Conservation (phyloP, 64 coral and sea anemone genomes). For the Orbicella faveolata region DNA sequence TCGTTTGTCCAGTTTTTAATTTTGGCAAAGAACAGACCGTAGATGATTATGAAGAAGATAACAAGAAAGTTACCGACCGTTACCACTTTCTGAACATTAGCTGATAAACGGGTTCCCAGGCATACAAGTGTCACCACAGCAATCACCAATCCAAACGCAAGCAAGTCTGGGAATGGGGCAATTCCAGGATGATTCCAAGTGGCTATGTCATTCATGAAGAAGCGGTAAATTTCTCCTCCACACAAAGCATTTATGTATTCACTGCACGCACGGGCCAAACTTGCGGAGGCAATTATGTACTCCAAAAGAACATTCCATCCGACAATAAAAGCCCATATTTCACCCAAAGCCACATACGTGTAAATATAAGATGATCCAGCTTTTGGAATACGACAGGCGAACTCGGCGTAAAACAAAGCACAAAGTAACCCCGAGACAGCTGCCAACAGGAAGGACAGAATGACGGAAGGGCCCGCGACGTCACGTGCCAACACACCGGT, state of each 20-base stretch:
- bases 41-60: conserved; percentile 39
- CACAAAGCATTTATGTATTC: conserved; percentile 11
- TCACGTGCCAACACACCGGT: conserved; percentile 24
- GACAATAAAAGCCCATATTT: conserved; percentile 59
- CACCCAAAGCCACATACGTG: conserved; percentile 38
- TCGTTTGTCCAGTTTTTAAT: background rate
- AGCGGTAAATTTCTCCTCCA: conserved; percentile 22
- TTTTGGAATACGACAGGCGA: conserved; percentile 30
- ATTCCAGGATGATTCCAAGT: conserved; percentile 1
- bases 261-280: conserved; percentile 36
- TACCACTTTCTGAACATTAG: conserved; percentile 5
- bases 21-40: conserved; percentile 17
- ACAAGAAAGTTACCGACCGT: conserved; percentile 4
- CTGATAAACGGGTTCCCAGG: conserved; percentile 1
- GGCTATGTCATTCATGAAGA: background rate
- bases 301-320: conserved; percentile 47
- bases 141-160: conserved; percentile 9
- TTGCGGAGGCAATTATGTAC: conserved; percentile 18
- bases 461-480: conserved; percentile 23
- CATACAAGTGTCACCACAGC: background rate
- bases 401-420: conserved; percentile 33
- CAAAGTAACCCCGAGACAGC: conserved; percentile 4
- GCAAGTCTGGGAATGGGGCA: conserved; percentile 30
- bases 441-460: conserved; percentile 37
- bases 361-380: conserved; percentile 47